A percentile compares a stretch with the other conserved stretches of the same genome.
Conservation (phyloP, 2,888 invertebrate genomes). For the Criorhina ranunculi region DNA sequence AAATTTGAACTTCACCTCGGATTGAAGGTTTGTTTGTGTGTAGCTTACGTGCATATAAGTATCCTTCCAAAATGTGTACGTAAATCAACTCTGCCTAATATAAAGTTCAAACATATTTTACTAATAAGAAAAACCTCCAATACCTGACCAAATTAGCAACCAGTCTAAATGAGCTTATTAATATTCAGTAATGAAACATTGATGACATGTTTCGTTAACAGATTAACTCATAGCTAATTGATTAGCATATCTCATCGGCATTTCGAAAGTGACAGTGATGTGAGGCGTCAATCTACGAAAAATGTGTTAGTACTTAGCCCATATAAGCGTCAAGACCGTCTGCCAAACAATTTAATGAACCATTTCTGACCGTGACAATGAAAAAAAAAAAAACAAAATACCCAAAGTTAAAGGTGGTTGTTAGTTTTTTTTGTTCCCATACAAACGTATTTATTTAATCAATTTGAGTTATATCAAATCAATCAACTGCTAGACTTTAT, state of each 20-base stretch:
- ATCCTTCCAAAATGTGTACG: not conserved
- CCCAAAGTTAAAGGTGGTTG: too few species aligned
- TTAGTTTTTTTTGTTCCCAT: too few species aligned
- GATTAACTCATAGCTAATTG: not conserved
- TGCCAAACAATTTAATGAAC: not conserved
- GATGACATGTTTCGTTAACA: constrained; percentile 9
- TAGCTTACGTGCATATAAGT: too few species aligned
- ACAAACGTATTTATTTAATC: too few species aligned
- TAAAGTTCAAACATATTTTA: not conserved
- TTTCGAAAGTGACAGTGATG: constrained; percentile 9
- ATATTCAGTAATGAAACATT: constrained; percentile 2
- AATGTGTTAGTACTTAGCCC: not conserved
- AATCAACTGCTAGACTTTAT: too few species aligned
- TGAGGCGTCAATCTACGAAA: not conserved
- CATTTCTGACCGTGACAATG: constrained; percentile 2
- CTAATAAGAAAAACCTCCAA: not conserved
- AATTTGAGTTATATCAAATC: too few species aligned
- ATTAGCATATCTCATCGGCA: not conserved
- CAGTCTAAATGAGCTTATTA: constrained; percentile 11
- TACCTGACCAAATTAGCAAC: constrained; percentile 11
- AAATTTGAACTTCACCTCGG: too few species aligned
- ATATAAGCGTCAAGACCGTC: not conserved
- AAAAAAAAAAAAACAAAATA: too few species aligned
- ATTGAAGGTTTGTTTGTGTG: too few species aligned
- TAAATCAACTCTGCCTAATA: not conserved